phyloP scores from a whole-genome alignment of 2,888 invertebrate species.

The Drosophila picticornis region DNA sequence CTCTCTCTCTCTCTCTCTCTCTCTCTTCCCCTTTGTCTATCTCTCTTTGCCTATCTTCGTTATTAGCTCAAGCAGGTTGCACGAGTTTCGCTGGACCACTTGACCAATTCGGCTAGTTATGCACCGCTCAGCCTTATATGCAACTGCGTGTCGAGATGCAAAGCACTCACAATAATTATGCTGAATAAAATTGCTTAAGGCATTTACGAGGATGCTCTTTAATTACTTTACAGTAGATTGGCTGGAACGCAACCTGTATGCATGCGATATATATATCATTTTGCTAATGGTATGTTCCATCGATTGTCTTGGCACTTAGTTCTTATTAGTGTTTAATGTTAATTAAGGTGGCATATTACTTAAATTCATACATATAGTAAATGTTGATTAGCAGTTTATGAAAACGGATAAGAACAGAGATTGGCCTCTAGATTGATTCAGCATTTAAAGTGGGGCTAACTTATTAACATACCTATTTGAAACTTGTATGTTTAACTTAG shows the following conservation, averaged over 20 bases:
- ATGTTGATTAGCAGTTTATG: neutral
- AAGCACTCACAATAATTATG: constrained; percentile 14
- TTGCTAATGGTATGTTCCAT: neutral
- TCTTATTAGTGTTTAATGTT: neutral
- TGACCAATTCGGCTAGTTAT: constrained; percentile 6
- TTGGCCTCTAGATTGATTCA: neutral
- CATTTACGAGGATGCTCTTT: constrained; percentile 3
- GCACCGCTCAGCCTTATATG: neutral
- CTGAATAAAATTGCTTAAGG: constrained; percentile 7
- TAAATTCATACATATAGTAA: neutral
- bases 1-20: neutral
- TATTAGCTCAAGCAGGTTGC: constrained; percentile 19
- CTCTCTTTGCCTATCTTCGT: neutral
- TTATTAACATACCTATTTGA: neutral
- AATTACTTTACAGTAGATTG: neutral
- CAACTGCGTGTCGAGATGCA: constrained; percentile 16
- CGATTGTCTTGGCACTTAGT: neutral
- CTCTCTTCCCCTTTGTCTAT: neutral
- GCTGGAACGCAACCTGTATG: neutral
- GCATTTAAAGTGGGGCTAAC: neutral
- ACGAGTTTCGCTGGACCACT: constrained; percentile 10
- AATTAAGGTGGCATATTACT: neutral
- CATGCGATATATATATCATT: neutral
- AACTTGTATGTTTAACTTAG: neutral
- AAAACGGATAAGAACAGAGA: neutral